Base-by-base conservation (phyloP, 2,888 invertebrate species). In the Pandemis corylana region DNA sequence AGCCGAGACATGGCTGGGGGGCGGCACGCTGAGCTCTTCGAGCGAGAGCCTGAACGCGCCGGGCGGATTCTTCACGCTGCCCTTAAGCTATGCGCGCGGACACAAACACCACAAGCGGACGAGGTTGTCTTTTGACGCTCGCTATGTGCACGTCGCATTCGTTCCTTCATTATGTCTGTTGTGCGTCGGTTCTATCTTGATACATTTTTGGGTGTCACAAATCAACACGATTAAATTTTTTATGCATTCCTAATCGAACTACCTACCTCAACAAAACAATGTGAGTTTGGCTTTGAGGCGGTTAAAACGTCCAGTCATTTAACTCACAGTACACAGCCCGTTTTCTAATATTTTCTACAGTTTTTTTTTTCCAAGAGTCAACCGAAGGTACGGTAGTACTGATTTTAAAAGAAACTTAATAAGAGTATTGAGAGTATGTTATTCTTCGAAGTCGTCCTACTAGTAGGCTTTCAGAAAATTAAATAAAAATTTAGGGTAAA, bases 91-190 rank as follows among this genome's bases (percentile, higher is more conserved):
- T 95, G 96, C 97, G 95, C 96, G 97, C 91, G 96, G 96, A 95
- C 96, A 96, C 93, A 95, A 95, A 84, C 96, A 97, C 89, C 97
- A 97, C 94, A 97, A 97, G 94, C 96, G 97, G 94, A 97, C 96
- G 95, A 97, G 97, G 97, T 97, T 96, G 89, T 84, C 81, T 80
- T 82, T 83, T 85, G 84, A 83, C 86, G 84, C 86, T 85, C 86
- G 87, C 87, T 88, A 88, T 84, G 86, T 90, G 90, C 91, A 90
- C 91, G 89, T 87, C 86, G 84, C 88, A 85, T 84, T 82, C 69
- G 69, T 62, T 68, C 61, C 65, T 61, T 80, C 83, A 82, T 81
- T 76, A 76, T 78, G 69, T 72, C 71, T 56, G 68, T 56, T 76
- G 76, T 67, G 74, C 80, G 80, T 77, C 82, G 82, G 77, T 83